These are phyloP conservation scores for Ptychochromis oligacanthus DNA, from an alignment of 2,113 vertebrate genomes.

Conservation along the genomic window DNA sequence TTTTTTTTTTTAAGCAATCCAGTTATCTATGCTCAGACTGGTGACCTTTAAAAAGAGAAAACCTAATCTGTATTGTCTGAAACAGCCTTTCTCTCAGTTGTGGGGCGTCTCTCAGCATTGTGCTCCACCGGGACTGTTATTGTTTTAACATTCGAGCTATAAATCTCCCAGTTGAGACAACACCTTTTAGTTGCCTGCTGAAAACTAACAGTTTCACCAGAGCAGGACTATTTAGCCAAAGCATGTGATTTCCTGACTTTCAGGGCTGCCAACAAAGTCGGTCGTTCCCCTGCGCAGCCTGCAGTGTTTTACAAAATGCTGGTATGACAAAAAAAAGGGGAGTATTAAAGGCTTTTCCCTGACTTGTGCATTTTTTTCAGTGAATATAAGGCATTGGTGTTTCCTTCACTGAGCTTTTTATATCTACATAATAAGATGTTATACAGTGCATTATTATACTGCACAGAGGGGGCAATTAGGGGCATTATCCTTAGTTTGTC, in stretches of 20 bases:
- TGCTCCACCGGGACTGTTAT: conserved; percentile 8
- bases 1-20: conserved; percentile 14
- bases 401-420: conserved; percentile 43
- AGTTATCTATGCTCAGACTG: not conserved
- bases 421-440: conserved; percentile 59
- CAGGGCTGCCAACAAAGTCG: conserved; percentile 39
- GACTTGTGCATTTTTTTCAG: conserved; percentile 48
- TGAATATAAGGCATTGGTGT: conserved; percentile 24
- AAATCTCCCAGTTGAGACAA: conserved; percentile 48
- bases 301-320: conserved; percentile 49
- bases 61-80: conserved; percentile 34
- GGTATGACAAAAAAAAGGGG: conserved; percentile 37
- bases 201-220: conserved; percentile 44
- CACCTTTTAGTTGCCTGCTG: conserved; percentile 52
- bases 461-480: conserved; percentile 44
- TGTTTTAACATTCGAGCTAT: conserved; percentile 58
- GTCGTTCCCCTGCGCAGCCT: conserved; percentile 3
- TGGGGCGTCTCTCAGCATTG: conserved; percentile 18
- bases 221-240: conserved; percentile 52
- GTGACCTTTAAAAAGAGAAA: conserved; percentile 11
- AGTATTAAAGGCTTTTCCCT: conserved; percentile 64
- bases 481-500: conserved; percentile 24
- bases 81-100: not conserved
- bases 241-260: conserved; percentile 75
- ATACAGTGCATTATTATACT: conserved; percentile 37